Evolutionary conservation across 2,888 invertebrate genomes (phyloP), one percentile per base, ranked within the genome.

Genomic region (Ormyrus pomaceus): DNA sequence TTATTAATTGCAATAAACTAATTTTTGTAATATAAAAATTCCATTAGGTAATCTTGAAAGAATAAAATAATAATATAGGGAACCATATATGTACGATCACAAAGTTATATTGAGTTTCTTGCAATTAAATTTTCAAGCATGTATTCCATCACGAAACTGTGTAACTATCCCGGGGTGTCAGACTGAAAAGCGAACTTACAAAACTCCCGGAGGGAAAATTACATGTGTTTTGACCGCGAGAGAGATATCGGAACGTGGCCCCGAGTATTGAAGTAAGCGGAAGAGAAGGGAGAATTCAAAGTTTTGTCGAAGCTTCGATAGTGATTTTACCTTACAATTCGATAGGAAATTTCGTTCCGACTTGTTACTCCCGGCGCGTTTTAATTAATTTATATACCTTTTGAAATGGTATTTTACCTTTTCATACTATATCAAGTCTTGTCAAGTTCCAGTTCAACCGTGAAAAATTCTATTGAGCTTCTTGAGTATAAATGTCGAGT

Each of bases 261-360:
- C n/a, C 34, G 34, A 66, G 51, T 66, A 66, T 66, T 55, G 34
- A 51, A 66, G 53, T 19, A 66, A 66, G 5, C 5, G 66, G 34
- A 10, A 55, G 8, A 10, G 3, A 0, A 8, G 34, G 45, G 55
- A 48, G 34, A 55, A 10, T 34, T 66, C 11, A 6, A 34, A 53
- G 53, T 53, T 66, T 19, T 10, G 55, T 9, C 19, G 53, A 9
- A 6, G 8, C n/a, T 51, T 50, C 34, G 51, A 65, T 65, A 51
- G 13, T 51, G 50, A 65, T 51, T 65, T 65, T 19, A 5, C 65
- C 50, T 19, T 6, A 51, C 4, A 50, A 2, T 64, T n/a, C 11
- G 62, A 64, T 64, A 64, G 46, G 51, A 10, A 51, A 51, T 65
- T 51, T 50, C 4, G 5, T 65, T 50, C 64, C 13, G 19, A 65